Evolutionary conservation across 1,140 invertebrate genomes (phyloP), one percentile per base, ranked within the genome.

Genomic region (Colletes latitarsis): DNA sequence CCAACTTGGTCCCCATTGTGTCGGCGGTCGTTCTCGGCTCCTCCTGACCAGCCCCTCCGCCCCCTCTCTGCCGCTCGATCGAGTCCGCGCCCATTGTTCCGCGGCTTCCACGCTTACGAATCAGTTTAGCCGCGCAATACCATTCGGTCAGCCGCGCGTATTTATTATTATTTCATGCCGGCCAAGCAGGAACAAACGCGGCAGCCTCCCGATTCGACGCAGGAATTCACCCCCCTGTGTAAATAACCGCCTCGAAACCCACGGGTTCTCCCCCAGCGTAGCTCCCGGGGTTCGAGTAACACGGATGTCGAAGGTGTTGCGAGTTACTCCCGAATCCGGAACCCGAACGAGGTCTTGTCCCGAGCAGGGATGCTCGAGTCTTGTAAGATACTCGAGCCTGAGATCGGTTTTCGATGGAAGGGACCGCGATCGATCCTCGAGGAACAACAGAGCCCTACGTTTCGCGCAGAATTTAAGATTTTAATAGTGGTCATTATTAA

Each of bases 1-100:
- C 88, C 91, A 91, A 91, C 92, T 93, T 89, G 91, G 91, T 92
- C 88, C 84, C 92, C 89, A 92, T 93, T 93, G 92, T 93, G 89
- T 93, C 86, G 83, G 82, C 78, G 78, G 78, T 87, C 86, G 88
- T 85, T 84, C 77, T 72, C 80, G 82, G 76, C 67, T 81, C 69
- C 74, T 70, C 70, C 75, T 69, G 57, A 39, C 66, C 67, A 39
- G 17, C 64, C 12, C 52, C 14, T 66, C 72, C 72, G 46, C 58
- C 19, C 30, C 69, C 83, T 71, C 46, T 12, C 55, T 17, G 78
- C 80, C 19, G 21, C 30, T 30, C 57, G 71, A 68, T 79, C 80
- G 66, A 77, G 81, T 83, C 83, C 83, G 83, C 82, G 81, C 86
- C 90, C 89, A 92, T 92, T 92, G 91, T 92, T 92, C 87, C 73